Percentiles rank a stretch among this genome's conserved stretches.
phyloP scores from a whole-genome alignment of 1,140 invertebrate genomes.

The Papilio xuthus region DNA sequence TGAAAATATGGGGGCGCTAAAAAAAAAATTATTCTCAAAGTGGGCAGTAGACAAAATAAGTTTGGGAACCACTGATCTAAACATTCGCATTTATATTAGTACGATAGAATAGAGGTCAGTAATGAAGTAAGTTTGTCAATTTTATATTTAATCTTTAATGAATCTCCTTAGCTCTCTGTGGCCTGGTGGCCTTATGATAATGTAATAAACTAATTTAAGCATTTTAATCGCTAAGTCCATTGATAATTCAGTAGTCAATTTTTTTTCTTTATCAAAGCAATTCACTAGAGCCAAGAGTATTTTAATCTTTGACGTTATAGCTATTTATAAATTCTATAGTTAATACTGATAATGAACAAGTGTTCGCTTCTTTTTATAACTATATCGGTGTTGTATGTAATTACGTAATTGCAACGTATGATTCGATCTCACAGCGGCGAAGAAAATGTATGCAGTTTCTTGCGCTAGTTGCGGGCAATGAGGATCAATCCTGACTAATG shows the following conservation, averaged over 20 bases:
- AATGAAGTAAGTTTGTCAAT: background rate
- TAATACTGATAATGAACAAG: slow-evolving; percentile 22
- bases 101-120: too few relatives aligned
- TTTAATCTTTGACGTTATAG: slow-evolving; percentile 19
- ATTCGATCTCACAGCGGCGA: slow-evolving; percentile 1
- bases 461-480: background rate
- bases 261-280: slow-evolving; percentile 22
- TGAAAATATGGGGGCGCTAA: too few relatives aligned
- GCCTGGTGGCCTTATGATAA: too few relatives aligned
- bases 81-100: too few relatives aligned
- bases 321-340: slow-evolving; percentile 20
- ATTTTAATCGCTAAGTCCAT: slow-evolving; percentile 1
- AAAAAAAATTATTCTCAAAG: too few relatives aligned
- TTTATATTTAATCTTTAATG: background rate
- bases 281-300: background rate
- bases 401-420: slow-evolving; percentile 20
- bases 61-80: too few relatives aligned
- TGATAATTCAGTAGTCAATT: slow-evolving; percentile 9
- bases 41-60: too few relatives aligned
- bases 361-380: slow-evolving; percentile 26
- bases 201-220: background rate
- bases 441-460: slow-evolving; percentile 9
- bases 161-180: background rate
- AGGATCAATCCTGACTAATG: slow-evolving; percentile 15
- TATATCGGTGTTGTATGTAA: slow-evolving; percentile 15